These are phyloP conservation scores for Gasterosteus aculeatus DNA, from an alignment of 2,113 vertebrate species.

Conservation along the genomic window DNA sequence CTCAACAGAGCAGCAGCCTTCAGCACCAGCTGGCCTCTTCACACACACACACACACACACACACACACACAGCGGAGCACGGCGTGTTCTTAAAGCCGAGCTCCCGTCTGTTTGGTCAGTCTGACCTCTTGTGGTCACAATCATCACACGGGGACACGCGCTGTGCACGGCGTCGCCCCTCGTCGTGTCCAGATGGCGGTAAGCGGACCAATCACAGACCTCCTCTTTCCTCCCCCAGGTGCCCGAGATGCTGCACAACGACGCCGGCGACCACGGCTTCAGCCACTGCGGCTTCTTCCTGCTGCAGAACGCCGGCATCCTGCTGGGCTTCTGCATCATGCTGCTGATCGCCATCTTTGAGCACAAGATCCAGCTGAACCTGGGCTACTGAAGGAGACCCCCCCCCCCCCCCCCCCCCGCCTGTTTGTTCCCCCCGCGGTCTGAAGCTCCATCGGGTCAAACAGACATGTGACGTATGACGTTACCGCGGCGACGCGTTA, in stretches of 20 bases:
- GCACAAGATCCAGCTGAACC: slow-evolving; percentile 91
- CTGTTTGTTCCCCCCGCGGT: not conserved
- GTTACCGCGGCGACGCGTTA: not conserved
- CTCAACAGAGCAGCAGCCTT: slow-evolving; percentile 20
- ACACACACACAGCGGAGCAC: not conserved
- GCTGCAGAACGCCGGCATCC: slow-evolving; percentile 95
- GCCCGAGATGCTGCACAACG: slow-evolving; percentile 97
- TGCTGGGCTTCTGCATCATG: slow-evolving; percentile 97
- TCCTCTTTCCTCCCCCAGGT: slow-evolving; percentile 78
- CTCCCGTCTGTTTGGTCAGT: not conserved
- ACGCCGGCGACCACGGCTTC: slow-evolving; percentile 94
- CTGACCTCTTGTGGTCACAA: slow-evolving; percentile 35
- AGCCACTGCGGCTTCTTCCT: slow-evolving; percentile 96
- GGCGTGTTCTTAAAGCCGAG: not conserved
- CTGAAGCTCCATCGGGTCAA: not conserved
- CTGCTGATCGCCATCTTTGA: slow-evolving; percentile 95
- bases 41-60: not conserved
- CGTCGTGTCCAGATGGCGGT: not conserved
- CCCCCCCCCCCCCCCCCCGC: no score
- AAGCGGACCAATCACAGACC: not conserved
- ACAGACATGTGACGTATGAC: not conserved
- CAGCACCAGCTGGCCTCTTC: slow-evolving; percentile 50
- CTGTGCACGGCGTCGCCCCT: no score
- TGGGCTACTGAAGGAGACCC: slow-evolving; percentile 81
- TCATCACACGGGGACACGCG: not conserved